Evolutionary conservation across 2,888 invertebrate genomes (phyloP).

Genomic region (Glyphotaelius pellucidus): DNA sequence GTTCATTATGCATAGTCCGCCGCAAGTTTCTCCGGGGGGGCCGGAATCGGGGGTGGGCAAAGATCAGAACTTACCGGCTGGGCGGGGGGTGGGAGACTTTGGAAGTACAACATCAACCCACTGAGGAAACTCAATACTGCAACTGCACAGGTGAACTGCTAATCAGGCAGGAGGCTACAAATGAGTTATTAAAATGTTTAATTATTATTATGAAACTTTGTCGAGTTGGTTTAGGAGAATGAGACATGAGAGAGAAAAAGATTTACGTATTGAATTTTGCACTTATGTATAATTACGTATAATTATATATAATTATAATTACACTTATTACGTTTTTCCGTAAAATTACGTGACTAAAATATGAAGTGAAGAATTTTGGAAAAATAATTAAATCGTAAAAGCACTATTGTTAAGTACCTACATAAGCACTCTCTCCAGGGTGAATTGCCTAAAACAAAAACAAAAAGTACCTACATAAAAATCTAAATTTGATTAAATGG

Average conservation of each 20-base stretch:
- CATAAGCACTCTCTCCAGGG: too few species aligned
- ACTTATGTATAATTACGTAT: too few species aligned
- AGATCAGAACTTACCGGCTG: slow-evolving; percentile 28
- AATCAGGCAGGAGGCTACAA: background rate
- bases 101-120: slow-evolving; percentile 39
- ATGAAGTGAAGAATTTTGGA: too few species aligned
- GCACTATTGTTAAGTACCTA: too few species aligned
- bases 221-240: background rate
- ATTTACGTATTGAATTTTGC: background rate
- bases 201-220: background rate
- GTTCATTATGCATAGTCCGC: slow-evolving; percentile 65
- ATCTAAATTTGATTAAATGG: too few species aligned
- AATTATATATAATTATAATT: too few species aligned
- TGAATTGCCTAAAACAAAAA: too few species aligned
- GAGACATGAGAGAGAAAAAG: background rate
- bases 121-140: slow-evolving; percentile 19
- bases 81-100: background rate
- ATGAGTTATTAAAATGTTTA: background rate
- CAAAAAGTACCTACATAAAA: too few species aligned
- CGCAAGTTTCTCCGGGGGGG: slow-evolving; percentile 58
- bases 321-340: too few species aligned
- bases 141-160: slow-evolving; percentile 28
- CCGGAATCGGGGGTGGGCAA: slow-evolving; percentile 20
- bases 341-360: too few species aligned
- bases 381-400: too few species aligned